A percentile compares a stretch with the other conserved stretches of the same genome.
phyloP scores from a whole-genome alignment of 2,797 vertebrate species.

The Falco berigora region DNA sequence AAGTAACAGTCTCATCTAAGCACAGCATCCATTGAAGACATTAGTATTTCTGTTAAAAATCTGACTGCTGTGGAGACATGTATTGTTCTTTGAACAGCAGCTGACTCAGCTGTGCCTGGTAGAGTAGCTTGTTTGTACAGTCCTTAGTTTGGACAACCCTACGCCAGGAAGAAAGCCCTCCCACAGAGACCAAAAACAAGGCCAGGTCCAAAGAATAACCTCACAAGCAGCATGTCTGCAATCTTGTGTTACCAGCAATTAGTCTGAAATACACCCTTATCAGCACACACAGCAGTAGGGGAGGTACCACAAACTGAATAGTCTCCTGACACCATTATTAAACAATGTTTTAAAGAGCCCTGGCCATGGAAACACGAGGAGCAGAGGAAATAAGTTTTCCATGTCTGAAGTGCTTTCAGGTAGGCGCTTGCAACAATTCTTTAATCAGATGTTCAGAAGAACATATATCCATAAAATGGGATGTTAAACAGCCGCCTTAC shows the following conservation, averaged over 20 bases:
- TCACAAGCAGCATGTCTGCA: not conserved
- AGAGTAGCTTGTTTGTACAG: conserved; percentile 31
- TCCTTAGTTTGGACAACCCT: not conserved
- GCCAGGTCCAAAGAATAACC: not conserved
- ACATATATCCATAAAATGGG: not conserved
- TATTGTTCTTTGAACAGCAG: not conserved
- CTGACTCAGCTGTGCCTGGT: not conserved
- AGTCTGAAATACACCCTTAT: not conserved
- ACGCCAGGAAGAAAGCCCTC: conserved; percentile 11
- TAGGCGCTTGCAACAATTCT: not conserved
- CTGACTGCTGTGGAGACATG: not conserved
- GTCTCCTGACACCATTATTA: not conserved
- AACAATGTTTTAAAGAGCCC: not conserved
- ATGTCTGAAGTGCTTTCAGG: not conserved
- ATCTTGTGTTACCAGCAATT: not conserved
- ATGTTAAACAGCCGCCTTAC: not conserved
- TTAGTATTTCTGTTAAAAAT: not conserved
- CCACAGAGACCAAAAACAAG: not conserved
- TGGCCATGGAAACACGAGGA: not conserved
- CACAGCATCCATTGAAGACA: not conserved
- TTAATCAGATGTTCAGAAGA: not conserved
- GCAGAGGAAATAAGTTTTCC: not conserved
- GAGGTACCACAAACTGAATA: not conserved
- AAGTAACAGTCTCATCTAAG: not conserved
- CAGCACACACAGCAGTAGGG: not conserved